A percentile compares a stretch with the other conserved stretches of the same genome.
phyloP scores from a whole-genome alignment of 2,797 vertebrate genomes.

The Holocentrus rufus region DNA sequence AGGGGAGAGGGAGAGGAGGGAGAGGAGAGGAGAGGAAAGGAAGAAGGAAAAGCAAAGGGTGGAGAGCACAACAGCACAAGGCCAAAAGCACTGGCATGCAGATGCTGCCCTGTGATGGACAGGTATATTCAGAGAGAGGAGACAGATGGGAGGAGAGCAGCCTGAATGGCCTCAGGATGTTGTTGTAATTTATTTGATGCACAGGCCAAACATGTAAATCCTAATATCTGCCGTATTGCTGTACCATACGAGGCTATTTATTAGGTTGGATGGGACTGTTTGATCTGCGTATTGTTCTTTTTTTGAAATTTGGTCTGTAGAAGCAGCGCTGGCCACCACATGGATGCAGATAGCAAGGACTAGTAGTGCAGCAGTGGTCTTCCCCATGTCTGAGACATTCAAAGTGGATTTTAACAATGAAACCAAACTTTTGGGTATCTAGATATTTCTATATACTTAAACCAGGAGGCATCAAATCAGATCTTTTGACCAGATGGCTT shows the following conservation, averaged over 20 bases:
- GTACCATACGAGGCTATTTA: slow-evolving; percentile 17
- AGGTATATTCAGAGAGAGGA: slow-evolving; percentile 28
- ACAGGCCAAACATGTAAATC: slow-evolving; percentile 35
- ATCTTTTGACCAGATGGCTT: no score
- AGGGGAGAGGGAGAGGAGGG: not conserved
- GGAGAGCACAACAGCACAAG: slow-evolving; percentile 15
- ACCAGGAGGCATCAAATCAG: no score
- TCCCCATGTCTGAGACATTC: no score
- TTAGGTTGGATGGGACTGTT: slow-evolving; percentile 40
- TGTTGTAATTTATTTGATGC: slow-evolving; percentile 55
- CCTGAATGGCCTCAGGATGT: slow-evolving; percentile 40
- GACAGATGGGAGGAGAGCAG: slow-evolving; percentile 12
- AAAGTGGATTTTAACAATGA: no score
- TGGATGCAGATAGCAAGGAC: not conserved
- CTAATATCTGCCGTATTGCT: slow-evolving; percentile 31
- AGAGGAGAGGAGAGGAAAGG: not conserved
- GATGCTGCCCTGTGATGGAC: slow-evolving; percentile 24
- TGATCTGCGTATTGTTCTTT: slow-evolving; percentile 5
- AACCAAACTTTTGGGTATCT: no score
- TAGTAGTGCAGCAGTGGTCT: not conserved
- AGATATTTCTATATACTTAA: no score
- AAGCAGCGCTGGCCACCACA: not conserved
- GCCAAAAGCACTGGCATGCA: slow-evolving; percentile 27
- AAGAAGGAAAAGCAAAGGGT: not conserved
- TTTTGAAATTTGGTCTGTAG: slow-evolving; percentile 15